Base-by-base conservation (phyloP, 2,797 vertebrate species). In the Gambusia yucatana region DNA sequence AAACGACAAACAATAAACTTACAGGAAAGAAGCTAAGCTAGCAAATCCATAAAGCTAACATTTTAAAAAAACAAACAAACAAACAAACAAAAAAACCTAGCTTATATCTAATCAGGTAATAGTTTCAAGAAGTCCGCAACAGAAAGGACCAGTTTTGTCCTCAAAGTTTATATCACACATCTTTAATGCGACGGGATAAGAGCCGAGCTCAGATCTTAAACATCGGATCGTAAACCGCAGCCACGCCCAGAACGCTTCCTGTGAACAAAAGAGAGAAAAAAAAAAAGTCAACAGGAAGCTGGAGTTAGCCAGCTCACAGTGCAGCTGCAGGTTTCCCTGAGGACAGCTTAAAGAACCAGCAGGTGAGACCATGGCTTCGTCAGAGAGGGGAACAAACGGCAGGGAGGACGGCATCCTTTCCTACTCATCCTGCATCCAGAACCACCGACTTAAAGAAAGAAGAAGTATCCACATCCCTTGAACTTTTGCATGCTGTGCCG, bases 301-400 rank as follows among this genome's bases (percentile, higher is more conserved):
- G 5, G 75, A 79, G 65, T 85, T 84, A 44, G 72, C 85, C 75
- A 65, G 83, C 78, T 77, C 90, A 93, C 93, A 92, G 93, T 94
- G 89, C 89, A 92, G 91, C 93, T 90, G 93, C 89, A 89, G 91
- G 92, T 94, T 93, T 96, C 95, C 95, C 96, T 96, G 96, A 96
- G 96, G 95, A 92, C 91, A 90, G 90, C 88, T 81, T 80, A 80
- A 86, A 69, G 86, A 83, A 89, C 25, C 1, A 84, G 81, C 80
- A 65, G 76, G 79, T 83, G 81, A 88, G 80, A 83, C 80, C 92
- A 94, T 93, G 92, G 91, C 93, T 92, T 95, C 44, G 39, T 73
- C 81, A 57, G 80, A 33, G 50, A 43, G 39, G 75, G 70, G 46
- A 46, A 76, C 25, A 73, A 47, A 70, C 11, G 5, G 79, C 78